These are phyloP conservation scores for Channa maculata DNA, from an alignment of 2,113 vertebrate genomes.

Conservation along the genomic window DNA sequence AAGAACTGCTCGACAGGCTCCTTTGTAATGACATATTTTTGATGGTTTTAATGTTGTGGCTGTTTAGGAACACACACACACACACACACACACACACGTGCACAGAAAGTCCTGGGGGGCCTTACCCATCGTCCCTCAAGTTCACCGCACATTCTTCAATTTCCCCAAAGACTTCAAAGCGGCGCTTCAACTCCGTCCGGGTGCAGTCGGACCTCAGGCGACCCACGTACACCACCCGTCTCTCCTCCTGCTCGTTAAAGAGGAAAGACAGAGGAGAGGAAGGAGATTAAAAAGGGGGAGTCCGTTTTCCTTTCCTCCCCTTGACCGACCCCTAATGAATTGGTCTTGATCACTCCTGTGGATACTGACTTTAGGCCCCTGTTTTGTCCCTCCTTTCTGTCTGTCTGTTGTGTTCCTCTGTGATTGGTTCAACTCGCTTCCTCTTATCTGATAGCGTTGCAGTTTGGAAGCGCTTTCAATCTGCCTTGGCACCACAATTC, in stretches of 20 bases:
- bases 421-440: conserved; percentile 67
- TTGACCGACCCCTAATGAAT: conserved; percentile 68
- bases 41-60: too few species aligned
- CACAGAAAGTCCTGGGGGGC: conserved; percentile 24
- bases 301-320: conserved; percentile 38
- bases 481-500: conserved; percentile 68
- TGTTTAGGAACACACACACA: not conserved
- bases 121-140: conserved; percentile 96
- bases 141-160: conserved; percentile 98
- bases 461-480: conserved; percentile 63
- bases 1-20: too few species aligned
- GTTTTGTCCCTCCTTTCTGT: conserved; percentile 37
- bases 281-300: conserved; percentile 68
- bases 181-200: conserved; percentile 93
- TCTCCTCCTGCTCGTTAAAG: conserved; percentile 90
- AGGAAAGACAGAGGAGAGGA: conserved; percentile 54
- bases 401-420: conserved; percentile 59
- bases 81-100: too few species aligned
- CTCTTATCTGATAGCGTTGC: conserved; percentile 73
- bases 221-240: conserved; percentile 94
- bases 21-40: too few species aligned
- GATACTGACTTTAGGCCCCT: conserved; percentile 47
- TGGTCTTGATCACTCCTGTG: conserved; percentile 69
- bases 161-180: conserved; percentile 99
- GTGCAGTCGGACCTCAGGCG: conserved; percentile 94